Base-by-base conservation (phyloP, 2,888 invertebrate species). In the Trisateles emortualis region DNA sequence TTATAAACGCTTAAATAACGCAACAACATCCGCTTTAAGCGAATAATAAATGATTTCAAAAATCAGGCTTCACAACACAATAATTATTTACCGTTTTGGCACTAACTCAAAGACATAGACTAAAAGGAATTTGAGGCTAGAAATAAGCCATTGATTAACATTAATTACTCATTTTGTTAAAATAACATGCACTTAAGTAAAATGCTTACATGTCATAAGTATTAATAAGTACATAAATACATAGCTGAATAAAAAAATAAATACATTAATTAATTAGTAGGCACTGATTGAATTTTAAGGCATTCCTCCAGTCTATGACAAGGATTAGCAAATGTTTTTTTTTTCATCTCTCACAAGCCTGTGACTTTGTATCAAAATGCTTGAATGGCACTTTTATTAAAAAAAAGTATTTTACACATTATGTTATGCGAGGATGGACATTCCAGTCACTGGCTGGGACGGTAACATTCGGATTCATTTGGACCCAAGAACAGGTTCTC, bases 391-490 rank as follows among this genome's bases (percentile, higher is more conserved):
- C 76, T 52, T 24, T 44, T 56, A 54, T 52, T 62, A 52, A 32
- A 43, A 51, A 38, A 53, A n/a, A 22, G 5, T 26, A 26, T 32
- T 39, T 45, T 50, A 50, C 36, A 44, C 65, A 42, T 48, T 59
- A 59, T 52, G 50, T 68, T 68, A 24, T 66, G 61, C 52, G 58
- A 71, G 58, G 64, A 56, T 74, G 66, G 62, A 59, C 50, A 62
- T 71, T 56, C 58, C 59, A 76, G 71, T 86, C 86, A 87, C 88
- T 88, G 87, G 84, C 75, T 78, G 76, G 87, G 87, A 89, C 88
- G 88, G 88, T 86, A 86, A 87, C 82, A 79, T 80, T 74, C 55
- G 45, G 41, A 67, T 70, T 72, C 63, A 66, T 68, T 83, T 84
- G 84, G 82, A 83, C 81, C 84, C 81, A 57, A 75, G 62, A 74